Evolutionary conservation across 2,888 invertebrate species (phyloP).

Genomic region (Omphaloscelis lunosa): DNA sequence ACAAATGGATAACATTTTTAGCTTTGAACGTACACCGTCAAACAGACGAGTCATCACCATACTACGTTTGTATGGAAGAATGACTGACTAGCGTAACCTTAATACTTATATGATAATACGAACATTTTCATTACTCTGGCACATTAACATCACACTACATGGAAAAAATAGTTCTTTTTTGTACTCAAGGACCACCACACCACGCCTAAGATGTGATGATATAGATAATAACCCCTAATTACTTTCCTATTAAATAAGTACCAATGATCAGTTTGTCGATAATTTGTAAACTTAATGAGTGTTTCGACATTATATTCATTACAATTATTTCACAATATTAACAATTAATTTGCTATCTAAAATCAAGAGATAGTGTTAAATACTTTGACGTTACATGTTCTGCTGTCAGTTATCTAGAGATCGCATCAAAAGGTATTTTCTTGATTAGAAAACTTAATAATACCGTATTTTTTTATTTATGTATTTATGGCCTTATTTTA

Average conservation of each 20-base stretch:
- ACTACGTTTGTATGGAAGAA: no score
- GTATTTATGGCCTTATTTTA: no score
- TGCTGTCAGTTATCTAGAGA: slow-evolving; percentile 12
- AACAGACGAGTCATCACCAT: no score
- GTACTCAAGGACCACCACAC: background rate
- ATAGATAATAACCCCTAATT: background rate
- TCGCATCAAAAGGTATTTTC: background rate
- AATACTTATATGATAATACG: background rate
- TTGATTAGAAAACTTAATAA: slow-evolving; percentile 1
- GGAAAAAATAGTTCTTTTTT: background rate
- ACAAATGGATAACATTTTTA: no score
- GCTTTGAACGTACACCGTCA: no score
- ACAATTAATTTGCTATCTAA: slow-evolving; percentile 32
- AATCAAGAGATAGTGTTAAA: slow-evolving; percentile 25
- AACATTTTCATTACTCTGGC: background rate
- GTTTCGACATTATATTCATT: slow-evolving; percentile 29
- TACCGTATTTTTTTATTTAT: no score
- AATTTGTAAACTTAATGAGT: slow-evolving; percentile 34
- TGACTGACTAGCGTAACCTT: no score
- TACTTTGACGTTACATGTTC: slow-evolving; percentile 5
- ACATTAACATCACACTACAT: background rate
- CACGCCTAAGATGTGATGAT: background rate
- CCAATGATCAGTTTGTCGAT: slow-evolving; percentile 28
- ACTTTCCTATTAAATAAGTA: slow-evolving; percentile 6
- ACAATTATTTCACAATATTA: background rate